phyloP scores from a whole-genome alignment of 2,888 invertebrate genomes.

The Metacarcinus magister region DNA sequence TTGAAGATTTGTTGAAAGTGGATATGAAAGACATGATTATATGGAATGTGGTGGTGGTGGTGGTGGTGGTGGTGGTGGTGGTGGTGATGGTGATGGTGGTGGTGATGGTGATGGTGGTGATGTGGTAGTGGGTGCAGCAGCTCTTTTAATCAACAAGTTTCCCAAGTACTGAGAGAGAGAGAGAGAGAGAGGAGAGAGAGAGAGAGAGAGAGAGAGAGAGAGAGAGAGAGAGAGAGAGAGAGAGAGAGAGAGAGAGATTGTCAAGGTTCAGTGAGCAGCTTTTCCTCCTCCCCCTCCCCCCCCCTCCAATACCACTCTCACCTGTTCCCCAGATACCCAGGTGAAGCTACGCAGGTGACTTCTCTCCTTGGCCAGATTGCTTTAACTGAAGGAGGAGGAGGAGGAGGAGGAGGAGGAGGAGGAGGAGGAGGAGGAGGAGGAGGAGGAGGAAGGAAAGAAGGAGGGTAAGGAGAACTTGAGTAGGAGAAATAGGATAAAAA shows the following conservation, averaged over 20 bases:
- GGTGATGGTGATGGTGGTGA: too few species aligned
- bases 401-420: constrained; percentile 26
- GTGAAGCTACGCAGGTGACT: neutral
- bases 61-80: too few species aligned
- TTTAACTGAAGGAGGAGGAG: neutral
- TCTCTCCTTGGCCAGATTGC: constrained; percentile 2
- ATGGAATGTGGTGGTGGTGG: too few species aligned
- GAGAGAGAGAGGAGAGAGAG: too few species aligned
- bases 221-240: too few species aligned
- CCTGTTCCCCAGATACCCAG: neutral
- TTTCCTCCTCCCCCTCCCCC: neutral
- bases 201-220: too few species aligned
- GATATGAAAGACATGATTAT: too few species aligned
- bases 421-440: neutral
- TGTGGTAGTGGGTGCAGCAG: too few species aligned
- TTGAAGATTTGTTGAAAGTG: neutral
- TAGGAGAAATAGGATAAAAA: neutral
- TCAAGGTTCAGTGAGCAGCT: constrained; percentile 22
- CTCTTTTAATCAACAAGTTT: too few species aligned
- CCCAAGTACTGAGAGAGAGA: too few species aligned
- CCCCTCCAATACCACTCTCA: neutral
- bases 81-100: too few species aligned
- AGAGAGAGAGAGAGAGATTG: neutral
- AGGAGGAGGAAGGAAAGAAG: neutral
- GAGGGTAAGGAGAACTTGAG: neutral